A percentile compares a stretch with the other conserved stretches of the same genome.
phyloP scores from a whole-genome alignment of 2,888 invertebrate genomes.

The Phortica okadai region DNA sequence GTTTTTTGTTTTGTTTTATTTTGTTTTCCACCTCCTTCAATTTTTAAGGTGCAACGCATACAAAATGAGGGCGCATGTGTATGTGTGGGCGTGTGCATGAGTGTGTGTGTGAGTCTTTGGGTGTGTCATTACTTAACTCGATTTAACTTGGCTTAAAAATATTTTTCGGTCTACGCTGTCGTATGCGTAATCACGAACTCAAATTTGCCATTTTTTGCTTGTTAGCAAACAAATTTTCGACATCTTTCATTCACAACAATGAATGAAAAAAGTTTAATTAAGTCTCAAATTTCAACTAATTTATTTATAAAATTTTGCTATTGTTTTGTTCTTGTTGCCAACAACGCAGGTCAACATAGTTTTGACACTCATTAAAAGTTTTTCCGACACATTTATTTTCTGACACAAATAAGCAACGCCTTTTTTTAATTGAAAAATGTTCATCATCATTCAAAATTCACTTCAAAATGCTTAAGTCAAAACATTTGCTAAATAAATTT shows the following conservation, averaged over 20 bases:
- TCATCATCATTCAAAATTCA: no score
- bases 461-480: no score
- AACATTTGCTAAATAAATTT: no score
- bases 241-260: not conserved
- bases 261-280: not conserved
- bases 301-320: not conserved
- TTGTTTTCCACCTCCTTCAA: not conserved
- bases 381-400: not conserved
- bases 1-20: no score
- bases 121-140: not conserved
- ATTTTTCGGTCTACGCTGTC: not conserved
- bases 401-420: no score
- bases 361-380: not conserved
- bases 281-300: not conserved
- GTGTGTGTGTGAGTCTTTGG: not conserved
- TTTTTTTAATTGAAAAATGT: no score
- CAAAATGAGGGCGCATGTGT: not conserved
- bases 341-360: not conserved
- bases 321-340: not conserved
- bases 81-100: not conserved
- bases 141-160: not conserved
- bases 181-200: not conserved
- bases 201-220: not conserved
- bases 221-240: not conserved
- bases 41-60: conserved; percentile 9